Conservation (phyloP, 2,113 vertebrate genomes). For the Hydrochoerus hydrochaeris region DNA sequence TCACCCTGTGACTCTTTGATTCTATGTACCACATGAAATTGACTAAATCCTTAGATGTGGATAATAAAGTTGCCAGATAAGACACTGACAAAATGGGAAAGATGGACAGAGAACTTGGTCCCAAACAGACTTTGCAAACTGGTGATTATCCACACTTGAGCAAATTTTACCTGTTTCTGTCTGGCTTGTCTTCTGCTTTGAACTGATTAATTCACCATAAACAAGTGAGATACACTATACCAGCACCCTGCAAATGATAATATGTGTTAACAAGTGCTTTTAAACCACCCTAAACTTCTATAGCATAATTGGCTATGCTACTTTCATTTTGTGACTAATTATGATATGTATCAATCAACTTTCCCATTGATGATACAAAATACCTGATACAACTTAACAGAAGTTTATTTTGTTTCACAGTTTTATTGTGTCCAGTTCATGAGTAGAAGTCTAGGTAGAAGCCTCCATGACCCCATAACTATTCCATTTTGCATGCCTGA, state of each 20-base stretch:
- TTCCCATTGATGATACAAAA: neutral
- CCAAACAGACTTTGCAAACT: neutral
- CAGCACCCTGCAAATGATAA: neutral
- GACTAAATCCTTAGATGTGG: neutral
- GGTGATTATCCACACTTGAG: neutral
- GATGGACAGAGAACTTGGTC: neutral
- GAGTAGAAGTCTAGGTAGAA: neutral
- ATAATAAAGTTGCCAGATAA: neutral
- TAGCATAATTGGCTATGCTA: neutral
- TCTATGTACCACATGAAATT: neutral
- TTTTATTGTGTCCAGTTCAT: neutral
- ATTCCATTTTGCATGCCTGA: neutral
- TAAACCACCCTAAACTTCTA: neutral
- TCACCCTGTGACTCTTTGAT: neutral
- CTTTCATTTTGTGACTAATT: neutral
- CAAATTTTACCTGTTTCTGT: no score
- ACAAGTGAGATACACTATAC: neutral
- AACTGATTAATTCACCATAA: neutral
- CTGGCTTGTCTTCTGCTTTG: neutral
- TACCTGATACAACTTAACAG: neutral
- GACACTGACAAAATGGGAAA: neutral
- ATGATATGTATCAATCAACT: neutral
- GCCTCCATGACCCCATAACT: neutral
- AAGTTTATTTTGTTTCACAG: neutral
- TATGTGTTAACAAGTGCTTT: neutral